Evolutionary conservation across 2,113 vertebrate genomes (phyloP), one percentile per base, ranked within the genome.

Genomic region (Hydropotes inermis): DNA sequence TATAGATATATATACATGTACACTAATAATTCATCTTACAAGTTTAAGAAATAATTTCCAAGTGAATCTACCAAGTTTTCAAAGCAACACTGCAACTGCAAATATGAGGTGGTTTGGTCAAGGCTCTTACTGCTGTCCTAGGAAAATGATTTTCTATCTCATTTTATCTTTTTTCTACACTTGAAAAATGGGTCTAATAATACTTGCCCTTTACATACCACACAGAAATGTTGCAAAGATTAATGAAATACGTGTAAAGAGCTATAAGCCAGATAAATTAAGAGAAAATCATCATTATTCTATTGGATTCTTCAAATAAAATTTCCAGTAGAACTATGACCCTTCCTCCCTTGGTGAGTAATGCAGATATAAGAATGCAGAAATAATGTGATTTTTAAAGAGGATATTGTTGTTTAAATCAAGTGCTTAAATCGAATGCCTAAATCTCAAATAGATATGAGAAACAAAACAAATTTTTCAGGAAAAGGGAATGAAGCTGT

Each of bases 141-240:
- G 50, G 21, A 25, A 97, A 97, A 92, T 91, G n/a, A 97, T 90
- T 97, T 97, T 74, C 86, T 90, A 83, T 90, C 64, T 96, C 30
- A 87, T 82, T 94, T 96, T 74, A 92, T 91, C 94, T 91, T 96
- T 50, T 96, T 98, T 39, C 91, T 92, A 36, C 11, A 60, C 54
- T 97, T 98, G 94, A 98, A 97, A 98, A 97, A 97, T 97, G 52
- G 55, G 50, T 87, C 88, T 97, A 97, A 92, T 95, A 96, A 92
- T 83, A 64, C 36, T 81, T 97, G 64, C 93, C 87, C 95, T 98
- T 98, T 97, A 85, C 27, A 94, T 90, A 96, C 36, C 25, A 95
- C 74, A 79, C 88, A 95, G 74, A 91, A 28, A 81, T 70, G 58
- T 47, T 88, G 30, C n/a, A 47, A 84, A 58, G 76, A 95, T 95